phyloP scores from a whole-genome alignment of 1,140 invertebrate species.

The Neomicropteryx cornuta region DNA sequence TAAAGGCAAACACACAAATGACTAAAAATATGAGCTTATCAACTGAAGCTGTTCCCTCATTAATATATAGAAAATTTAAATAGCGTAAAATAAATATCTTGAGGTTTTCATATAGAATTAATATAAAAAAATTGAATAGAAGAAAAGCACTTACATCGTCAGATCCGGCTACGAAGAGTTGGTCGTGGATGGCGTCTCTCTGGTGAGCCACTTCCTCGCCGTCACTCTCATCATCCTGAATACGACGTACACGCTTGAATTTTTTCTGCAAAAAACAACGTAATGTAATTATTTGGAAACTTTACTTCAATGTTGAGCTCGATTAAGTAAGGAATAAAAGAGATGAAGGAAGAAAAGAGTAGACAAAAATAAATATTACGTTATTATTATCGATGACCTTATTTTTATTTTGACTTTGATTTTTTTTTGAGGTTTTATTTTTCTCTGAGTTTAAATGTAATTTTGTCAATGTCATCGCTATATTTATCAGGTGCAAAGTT shows the following conservation, averaged over 20 bases:
- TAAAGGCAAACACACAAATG: too few species aligned
- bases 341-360: neutral
- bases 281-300: neutral
- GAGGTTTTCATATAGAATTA: too few species aligned
- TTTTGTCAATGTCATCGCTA: too few species aligned
- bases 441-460: too few species aligned
- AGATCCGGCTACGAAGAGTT: constrained; percentile 72
- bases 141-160: constrained; percentile 59
- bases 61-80: too few species aligned
- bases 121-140: constrained; percentile 6
- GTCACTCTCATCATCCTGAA: constrained; percentile 82
- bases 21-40: too few species aligned
- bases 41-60: too few species aligned
- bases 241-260: constrained; percentile 72
- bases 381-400: too few species aligned
- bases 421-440: too few species aligned
- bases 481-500: too few species aligned
- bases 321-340: neutral
- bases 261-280: constrained; percentile 54
- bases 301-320: neutral
- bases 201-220: constrained; percentile 69
- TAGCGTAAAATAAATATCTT: too few species aligned
- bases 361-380: neutral
- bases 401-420: too few species aligned
- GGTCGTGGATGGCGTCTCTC: constrained; percentile 78